These are phyloP conservation scores for Neogobius melanostomus DNA, from an alignment of 2,113 vertebrate species.

Conservation along the genomic window DNA sequence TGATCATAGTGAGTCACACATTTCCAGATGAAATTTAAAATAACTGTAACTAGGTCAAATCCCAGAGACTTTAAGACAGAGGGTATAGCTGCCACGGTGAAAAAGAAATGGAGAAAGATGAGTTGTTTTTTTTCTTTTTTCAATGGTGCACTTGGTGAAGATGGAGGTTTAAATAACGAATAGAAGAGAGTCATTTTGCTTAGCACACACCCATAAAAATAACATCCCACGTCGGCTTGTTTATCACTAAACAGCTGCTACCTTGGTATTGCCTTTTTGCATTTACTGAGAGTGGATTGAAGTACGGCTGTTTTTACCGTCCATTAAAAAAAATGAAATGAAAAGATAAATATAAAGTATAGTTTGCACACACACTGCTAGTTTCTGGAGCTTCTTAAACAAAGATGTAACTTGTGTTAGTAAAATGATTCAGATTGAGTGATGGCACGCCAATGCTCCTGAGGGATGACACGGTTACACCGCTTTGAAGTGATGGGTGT, in stretches of 20 bases:
- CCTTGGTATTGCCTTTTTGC: constrained; percentile 49
- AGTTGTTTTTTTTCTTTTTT: constrained; percentile 1
- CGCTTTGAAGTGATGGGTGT: constrained; percentile 58
- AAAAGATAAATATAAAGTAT: constrained; percentile 12
- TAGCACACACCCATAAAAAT: constrained; percentile 36
- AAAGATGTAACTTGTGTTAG: constrained; percentile 36
- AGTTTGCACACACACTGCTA: constrained; percentile 24
- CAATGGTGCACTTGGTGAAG: constrained; percentile 46
- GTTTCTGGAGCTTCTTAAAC: constrained; percentile 40
- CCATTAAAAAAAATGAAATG: not conserved
- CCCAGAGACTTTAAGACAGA: constrained; percentile 58
- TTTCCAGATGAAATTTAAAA: constrained; percentile 46
- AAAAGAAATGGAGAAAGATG: constrained; percentile 52
- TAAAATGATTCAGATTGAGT: constrained; percentile 51
- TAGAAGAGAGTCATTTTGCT: not conserved
- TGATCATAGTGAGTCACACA: constrained; percentile 25
- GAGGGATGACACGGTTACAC: constrained; percentile 53
- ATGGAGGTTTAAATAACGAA: constrained; percentile 41
- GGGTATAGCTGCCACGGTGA: constrained; percentile 36
- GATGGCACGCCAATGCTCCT: constrained; percentile 57
- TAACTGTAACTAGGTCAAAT: constrained; percentile 72
- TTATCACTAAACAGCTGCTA: constrained; percentile 51
- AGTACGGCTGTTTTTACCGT: constrained; percentile 30
- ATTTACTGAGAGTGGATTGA: constrained; percentile 31
- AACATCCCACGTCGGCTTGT: constrained; percentile 45